Conservation (phyloP, 2,113 vertebrate species). For the Sapajus apella region DNA sequence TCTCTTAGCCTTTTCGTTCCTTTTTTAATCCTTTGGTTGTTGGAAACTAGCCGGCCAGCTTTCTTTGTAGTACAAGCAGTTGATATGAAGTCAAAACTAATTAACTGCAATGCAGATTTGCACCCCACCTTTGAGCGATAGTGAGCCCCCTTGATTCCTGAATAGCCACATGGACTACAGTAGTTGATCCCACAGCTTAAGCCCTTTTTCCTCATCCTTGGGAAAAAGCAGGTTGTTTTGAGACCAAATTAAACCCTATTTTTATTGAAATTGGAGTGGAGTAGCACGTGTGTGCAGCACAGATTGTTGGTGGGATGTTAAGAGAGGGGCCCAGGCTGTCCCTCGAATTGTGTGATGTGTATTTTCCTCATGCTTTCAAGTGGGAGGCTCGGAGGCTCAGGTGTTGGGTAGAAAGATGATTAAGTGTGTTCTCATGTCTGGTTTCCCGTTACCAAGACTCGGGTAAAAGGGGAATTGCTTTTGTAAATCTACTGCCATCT, state of each 20-base stretch:
- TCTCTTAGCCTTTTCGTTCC: slow-evolving; percentile 68
- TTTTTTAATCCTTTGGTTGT: slow-evolving; percentile 59
- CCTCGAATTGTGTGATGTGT: slow-evolving; percentile 43
- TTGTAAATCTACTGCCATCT: slow-evolving; percentile 46
- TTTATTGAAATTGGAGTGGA: slow-evolving; percentile 39
- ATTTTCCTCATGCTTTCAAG: slow-evolving; percentile 5
- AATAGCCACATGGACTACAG: slow-evolving; percentile 28
- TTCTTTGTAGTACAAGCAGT: slow-evolving; percentile 78
- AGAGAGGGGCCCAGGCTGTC: background rate
- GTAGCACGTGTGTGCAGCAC: slow-evolving; percentile 20
- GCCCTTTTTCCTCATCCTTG: background rate
- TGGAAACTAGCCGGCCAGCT: slow-evolving; percentile 70
- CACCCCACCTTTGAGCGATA: slow-evolving; percentile 65
- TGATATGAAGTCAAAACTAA: slow-evolving; percentile 81
- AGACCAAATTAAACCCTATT: slow-evolving; percentile 16
- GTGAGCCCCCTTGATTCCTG: slow-evolving; percentile 66
- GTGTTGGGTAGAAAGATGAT: slow-evolving; percentile 57
- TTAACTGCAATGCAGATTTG: slow-evolving; percentile 76
- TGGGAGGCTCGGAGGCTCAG: slow-evolving; percentile 51
- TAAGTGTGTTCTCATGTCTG: slow-evolving; percentile 59
- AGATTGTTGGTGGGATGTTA: slow-evolving; percentile 59
- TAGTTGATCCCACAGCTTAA: slow-evolving; percentile 48
- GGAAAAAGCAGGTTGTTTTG: slow-evolving; percentile 35
- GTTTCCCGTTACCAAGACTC: slow-evolving; percentile 71
- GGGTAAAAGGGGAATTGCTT: slow-evolving; percentile 48